Evolutionary conservation across 2,888 invertebrate genomes (phyloP).

Genomic region (Hymenopus coronatus): DNA sequence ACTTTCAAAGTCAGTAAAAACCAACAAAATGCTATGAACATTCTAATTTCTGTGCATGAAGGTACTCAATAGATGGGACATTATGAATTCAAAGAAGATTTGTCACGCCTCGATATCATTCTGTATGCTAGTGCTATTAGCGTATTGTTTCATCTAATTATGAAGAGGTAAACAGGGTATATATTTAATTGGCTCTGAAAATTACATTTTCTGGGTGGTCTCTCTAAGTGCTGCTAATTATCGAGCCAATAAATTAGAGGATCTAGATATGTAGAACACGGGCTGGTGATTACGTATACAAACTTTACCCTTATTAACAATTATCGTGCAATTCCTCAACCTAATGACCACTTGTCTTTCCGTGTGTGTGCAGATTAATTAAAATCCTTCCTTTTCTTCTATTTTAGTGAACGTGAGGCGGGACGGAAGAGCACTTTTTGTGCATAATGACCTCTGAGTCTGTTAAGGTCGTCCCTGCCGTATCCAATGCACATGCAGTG

Average conservation of each 20-base stretch:
- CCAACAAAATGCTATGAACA: background rate
- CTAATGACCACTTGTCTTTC: background rate
- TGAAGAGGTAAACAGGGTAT: background rate
- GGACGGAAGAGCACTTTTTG: background rate
- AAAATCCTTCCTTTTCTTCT: background rate
- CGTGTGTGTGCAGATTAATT: background rate
- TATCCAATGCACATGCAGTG: background rate
- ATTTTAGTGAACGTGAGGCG: background rate
- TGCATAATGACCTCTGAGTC: background rate
- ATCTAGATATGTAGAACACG: background rate
- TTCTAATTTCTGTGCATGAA: background rate
- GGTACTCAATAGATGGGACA: background rate
- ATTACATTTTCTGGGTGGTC: conserved; percentile 2
- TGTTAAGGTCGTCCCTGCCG: background rate
- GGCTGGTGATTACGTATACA: background rate
- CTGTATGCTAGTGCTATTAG: background rate
- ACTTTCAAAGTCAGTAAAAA: background rate
- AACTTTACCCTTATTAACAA: background rate
- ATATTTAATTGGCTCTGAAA: background rate
- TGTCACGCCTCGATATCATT: background rate
- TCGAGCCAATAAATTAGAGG: background rate
- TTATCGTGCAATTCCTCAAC: background rate
- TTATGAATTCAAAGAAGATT: background rate
- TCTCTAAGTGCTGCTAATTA: conserved; percentile 2
- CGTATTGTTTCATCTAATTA: background rate